phyloP scores from a whole-genome alignment of 2,113 vertebrate species.

The Pygoscelis antarcticus region DNA sequence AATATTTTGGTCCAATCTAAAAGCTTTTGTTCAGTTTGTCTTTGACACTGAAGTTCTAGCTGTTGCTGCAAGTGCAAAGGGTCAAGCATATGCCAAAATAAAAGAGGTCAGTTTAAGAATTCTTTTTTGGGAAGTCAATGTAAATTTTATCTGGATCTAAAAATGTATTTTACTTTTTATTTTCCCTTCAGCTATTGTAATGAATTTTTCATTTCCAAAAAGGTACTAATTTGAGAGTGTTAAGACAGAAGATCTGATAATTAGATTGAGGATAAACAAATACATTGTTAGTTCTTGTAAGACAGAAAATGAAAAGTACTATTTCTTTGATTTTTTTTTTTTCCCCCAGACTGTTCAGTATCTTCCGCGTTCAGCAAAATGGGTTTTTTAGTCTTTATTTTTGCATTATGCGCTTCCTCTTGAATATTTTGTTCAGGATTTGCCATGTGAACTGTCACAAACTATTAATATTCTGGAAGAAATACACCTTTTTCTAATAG shows the following conservation, averaged over 20 bases:
- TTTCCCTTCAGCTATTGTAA: not conserved
- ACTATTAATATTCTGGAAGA: not conserved
- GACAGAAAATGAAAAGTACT: not conserved
- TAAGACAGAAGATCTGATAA: not conserved
- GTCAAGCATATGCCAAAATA: slow-evolving; percentile 73
- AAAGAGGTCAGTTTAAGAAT: slow-evolving; percentile 79
- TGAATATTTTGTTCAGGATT: not conserved
- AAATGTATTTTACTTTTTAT: not conserved
- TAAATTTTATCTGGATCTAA: not conserved
- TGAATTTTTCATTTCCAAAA: not conserved
- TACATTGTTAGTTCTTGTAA: not conserved
- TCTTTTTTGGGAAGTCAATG: not conserved
- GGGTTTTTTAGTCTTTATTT: not conserved
- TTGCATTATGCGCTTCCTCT: not conserved
- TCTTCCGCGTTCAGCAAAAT: not conserved
- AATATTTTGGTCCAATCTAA: slow-evolving; percentile 90
- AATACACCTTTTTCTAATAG: not conserved
- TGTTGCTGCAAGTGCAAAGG: slow-evolving; percentile 72
- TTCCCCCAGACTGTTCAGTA: not conserved
- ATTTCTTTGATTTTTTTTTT: not conserved
- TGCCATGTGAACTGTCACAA: not conserved
- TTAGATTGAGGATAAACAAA: not conserved
- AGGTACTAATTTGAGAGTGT: not conserved
- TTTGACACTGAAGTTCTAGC: slow-evolving; percentile 82
- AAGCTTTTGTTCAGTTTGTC: slow-evolving; percentile 83